A percentile compares a stretch with the other conserved stretches of the same genome.
Conservation (phyloP, 2,888 invertebrate species). For the Drosophila paranaensis region DNA sequence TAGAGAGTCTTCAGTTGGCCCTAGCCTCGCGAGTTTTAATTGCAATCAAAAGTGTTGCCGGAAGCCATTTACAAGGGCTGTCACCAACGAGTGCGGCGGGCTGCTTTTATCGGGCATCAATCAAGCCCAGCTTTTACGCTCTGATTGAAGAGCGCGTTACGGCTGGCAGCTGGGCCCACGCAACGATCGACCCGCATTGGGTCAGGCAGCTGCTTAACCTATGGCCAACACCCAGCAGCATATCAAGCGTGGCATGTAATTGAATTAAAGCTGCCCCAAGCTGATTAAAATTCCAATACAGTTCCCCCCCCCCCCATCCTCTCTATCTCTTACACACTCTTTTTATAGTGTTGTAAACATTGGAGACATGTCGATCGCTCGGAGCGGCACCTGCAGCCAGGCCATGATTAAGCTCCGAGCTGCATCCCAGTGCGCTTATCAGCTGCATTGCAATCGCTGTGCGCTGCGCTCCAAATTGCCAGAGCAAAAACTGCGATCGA, state of each 20-base stretch:
- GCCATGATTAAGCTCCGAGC: constrained; percentile 43
- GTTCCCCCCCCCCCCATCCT: neutral
- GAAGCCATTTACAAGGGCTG: constrained; percentile 79
- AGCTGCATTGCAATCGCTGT: constrained; percentile 71
- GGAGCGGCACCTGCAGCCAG: constrained; percentile 60
- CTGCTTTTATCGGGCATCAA: constrained; percentile 72
- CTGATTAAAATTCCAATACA: constrained; percentile 77
- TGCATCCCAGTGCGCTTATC: constrained; percentile 56
- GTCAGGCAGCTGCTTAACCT: constrained; percentile 53
- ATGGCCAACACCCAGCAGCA: constrained; percentile 44
- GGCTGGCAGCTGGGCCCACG: constrained; percentile 9
- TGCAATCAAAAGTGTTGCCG: constrained; percentile 80
- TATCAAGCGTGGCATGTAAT: constrained; percentile 78
- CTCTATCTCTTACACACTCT: neutral
- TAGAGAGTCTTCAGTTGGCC: constrained; percentile 50
- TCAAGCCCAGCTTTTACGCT: constrained; percentile 67
- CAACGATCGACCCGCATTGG: constrained; percentile 50
- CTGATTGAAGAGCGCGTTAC: constrained; percentile 58
- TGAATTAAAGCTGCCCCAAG: constrained; percentile 68
- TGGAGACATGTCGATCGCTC: constrained; percentile 62
- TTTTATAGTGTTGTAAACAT: constrained; percentile 50
- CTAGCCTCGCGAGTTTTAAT: constrained; percentile 70
- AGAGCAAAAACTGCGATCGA: constrained; percentile 46
- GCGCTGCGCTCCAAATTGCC: constrained; percentile 63
- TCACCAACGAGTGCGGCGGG: constrained; percentile 60